These are phyloP conservation scores for Poeciliopsis gracilis DNA, from an alignment of 2,797 vertebrate species.

Conservation along the genomic window DNA sequence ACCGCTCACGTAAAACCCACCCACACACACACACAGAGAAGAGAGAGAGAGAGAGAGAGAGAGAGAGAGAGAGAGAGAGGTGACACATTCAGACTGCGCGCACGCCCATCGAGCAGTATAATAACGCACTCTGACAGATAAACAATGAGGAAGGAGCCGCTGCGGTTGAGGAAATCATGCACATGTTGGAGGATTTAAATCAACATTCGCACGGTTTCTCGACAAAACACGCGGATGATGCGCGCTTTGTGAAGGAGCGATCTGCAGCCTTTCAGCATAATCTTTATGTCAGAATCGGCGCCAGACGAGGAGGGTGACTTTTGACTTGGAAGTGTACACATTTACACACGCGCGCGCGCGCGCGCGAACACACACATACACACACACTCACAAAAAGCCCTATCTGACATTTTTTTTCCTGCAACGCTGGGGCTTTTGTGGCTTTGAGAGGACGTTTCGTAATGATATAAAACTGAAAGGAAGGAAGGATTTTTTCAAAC, in stretches of 20 bases:
- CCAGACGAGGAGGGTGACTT: constrained; percentile 63
- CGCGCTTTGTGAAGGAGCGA: constrained; percentile 35
- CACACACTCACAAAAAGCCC: not conserved
- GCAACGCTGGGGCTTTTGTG: constrained; percentile 46
- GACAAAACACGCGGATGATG: constrained; percentile 37
- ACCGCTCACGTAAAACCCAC: constrained; percentile 57
- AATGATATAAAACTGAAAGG: constrained; percentile 80
- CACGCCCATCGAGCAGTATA: constrained; percentile 55
- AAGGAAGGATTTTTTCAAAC: constrained; percentile 78
- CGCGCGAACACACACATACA: too few species aligned
- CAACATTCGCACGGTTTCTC: constrained; percentile 40
- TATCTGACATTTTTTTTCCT: constrained; percentile 30
- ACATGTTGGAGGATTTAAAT: constrained; percentile 59
- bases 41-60: not conserved
- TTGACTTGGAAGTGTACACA: constrained; percentile 29
- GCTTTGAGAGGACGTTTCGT: constrained; percentile 78
- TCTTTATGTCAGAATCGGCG: constrained; percentile 57
- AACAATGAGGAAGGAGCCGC: constrained; percentile 61
- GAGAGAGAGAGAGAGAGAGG: constrained; percentile 31
- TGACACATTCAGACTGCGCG: constrained; percentile 51
- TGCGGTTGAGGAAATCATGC: constrained; percentile 42
- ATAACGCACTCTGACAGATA: constrained; percentile 55
- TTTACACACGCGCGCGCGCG: not conserved
- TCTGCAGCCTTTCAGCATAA: constrained; percentile 54
- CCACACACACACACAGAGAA: constrained; percentile 38